These are phyloP conservation scores for Ctenomys sociabilis DNA, from an alignment of 2,113 vertebrate genomes.

Conservation along the genomic window DNA sequence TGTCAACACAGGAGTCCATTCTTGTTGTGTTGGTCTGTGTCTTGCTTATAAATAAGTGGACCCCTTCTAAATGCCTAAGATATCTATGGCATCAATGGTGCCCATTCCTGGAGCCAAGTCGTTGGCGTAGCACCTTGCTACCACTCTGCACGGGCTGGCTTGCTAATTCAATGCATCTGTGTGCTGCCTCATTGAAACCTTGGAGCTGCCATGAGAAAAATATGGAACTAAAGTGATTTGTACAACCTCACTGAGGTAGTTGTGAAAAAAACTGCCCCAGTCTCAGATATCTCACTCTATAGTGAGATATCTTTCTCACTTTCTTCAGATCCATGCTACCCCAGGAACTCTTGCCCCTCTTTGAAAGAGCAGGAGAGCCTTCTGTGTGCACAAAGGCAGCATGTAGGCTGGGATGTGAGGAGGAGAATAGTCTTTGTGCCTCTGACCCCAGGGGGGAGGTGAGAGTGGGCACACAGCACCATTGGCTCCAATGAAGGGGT, in stretches of 20 bases:
- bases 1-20: background rate
- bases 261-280: background rate
- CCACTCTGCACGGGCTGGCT: background rate
- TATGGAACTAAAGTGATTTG: too few species aligned
- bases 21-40: background rate
- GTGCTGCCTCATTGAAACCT: background rate
- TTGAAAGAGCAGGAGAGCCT: rapidly evolving
- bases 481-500: rapidly evolving
- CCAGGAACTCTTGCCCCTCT: background rate
- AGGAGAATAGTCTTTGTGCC: rapidly evolving
- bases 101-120: too few species aligned
- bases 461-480: rapidly evolving
- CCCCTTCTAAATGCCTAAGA: background rate
- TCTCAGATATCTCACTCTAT: background rate
- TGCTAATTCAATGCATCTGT: background rate
- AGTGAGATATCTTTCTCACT: rapidly evolving
- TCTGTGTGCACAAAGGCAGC: background rate
- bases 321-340: background rate
- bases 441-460: too few species aligned
- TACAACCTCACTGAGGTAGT: background rate
- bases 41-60: background rate
- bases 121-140: background rate
- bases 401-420: background rate
- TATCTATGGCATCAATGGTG: too few species aligned
- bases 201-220: background rate